Evolutionary conservation across 2,797 vertebrate genomes (phyloP), one percentile per base, ranked within the genome.

Genomic region (Oreortyx pictus): DNA sequence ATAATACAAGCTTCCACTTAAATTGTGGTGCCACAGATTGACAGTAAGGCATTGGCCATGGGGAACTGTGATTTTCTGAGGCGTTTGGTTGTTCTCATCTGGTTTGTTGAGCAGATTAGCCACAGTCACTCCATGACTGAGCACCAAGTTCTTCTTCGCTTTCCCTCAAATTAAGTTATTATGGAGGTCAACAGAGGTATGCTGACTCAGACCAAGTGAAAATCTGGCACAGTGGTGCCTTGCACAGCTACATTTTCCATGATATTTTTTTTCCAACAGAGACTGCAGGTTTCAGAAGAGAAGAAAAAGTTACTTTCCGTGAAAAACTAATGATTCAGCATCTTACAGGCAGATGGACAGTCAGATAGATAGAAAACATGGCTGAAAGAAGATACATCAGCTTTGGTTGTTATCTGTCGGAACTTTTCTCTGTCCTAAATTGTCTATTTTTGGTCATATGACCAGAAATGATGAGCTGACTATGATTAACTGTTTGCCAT

Each of bases 111-210:
- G 75, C 83, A 93, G 88, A 88, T 93, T 84, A 86, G 35, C 83
- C 49, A 19, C 77, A 91, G 37, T 2, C 73, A 4, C 71, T 84
- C 68, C 35, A 31, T 3, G 78, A 84, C 86, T 82, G 96, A 93
- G 95, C 90, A 94, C 65, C 65, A 43, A 90, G 94, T 93, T 92
- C 94, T 83, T 72, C 54, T 91, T 54, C 49, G 31, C 94, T 93
- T 95, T 72, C 90, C 86, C 91, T 96, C 59, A 23, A 90, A 78
- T 79, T 41, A 95, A 93, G 76, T 91, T 94, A 67, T 93, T 90
- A 71, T 86, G 88, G 91, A 95, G 94, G 95, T 95, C 94, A 95
- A 73, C 84, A 90, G 93, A 96, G 90, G 83, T 93, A 94, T 64
- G 61, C 37, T 56, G 82, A 89, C 86, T 64, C 77, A 90, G 85